Conservation (phyloP, 2,113 vertebrate genomes). For the Marmota monax region DNA sequence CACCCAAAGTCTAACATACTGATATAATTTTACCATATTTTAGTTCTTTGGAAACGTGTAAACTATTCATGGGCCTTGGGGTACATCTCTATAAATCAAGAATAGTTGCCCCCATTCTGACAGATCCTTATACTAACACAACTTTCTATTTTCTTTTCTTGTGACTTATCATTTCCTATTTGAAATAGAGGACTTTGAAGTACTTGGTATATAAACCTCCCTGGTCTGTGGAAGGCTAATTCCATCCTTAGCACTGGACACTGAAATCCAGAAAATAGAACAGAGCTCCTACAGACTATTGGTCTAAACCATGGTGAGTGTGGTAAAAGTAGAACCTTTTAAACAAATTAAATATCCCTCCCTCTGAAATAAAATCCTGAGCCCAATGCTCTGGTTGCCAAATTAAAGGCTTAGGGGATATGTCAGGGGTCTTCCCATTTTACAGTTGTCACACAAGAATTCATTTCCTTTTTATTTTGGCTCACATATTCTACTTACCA, state of each 20-base stretch:
- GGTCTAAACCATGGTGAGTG: background rate
- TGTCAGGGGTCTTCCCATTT: slow-evolving; percentile 47
- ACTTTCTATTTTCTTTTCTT: slow-evolving; percentile 29
- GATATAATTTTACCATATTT: slow-evolving; percentile 12
- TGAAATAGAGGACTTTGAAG: slow-evolving; percentile 46
- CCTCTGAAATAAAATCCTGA: slow-evolving; percentile 58
- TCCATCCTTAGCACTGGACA: slow-evolving; percentile 5
- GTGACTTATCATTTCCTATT: slow-evolving; percentile 43
- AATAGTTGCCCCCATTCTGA: background rate
- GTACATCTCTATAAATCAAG: slow-evolving; percentile 23
- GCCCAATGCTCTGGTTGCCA: background rate
- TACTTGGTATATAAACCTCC: background rate
- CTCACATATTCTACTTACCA: slow-evolving; percentile 19
- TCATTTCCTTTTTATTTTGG: slow-evolving; percentile 36
- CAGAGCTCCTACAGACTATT: background rate
- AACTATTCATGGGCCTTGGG: background rate
- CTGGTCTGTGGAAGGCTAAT: slow-evolving; percentile 6
- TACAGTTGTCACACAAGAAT: slow-evolving; percentile 26
- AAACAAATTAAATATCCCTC: slow-evolving; percentile 52
- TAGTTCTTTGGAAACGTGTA: slow-evolving; percentile 49
- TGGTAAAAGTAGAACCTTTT: slow-evolving; percentile 50
- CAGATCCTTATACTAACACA: background rate
- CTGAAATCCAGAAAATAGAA: slow-evolving; percentile 40
- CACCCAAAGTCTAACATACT: background rate
- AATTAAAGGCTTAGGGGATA: slow-evolving; percentile 35